Conservation (phyloP, 2,113 vertebrate species). For the Burhinus bistriatus region DNA sequence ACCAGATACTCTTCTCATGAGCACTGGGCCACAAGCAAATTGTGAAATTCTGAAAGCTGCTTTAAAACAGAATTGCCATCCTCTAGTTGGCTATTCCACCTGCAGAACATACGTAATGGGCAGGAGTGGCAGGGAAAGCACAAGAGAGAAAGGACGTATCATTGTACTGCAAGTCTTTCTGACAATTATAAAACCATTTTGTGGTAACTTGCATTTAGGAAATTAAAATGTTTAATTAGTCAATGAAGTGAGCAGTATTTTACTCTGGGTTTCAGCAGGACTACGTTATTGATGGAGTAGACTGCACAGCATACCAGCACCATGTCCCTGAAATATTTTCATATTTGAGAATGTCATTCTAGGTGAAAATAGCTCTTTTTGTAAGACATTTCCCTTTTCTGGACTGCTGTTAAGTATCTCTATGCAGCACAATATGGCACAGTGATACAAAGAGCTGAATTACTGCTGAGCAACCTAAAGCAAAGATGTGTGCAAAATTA, state of each 20-base stretch:
- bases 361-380: background rate
- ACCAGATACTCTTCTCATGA: background rate
- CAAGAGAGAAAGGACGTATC: background rate
- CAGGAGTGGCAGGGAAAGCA: accelerated
- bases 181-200: background rate
- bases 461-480: background rate
- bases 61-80: background rate
- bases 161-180: background rate
- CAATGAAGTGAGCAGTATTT: background rate
- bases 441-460: background rate
- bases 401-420: background rate
- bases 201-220: background rate
- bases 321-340: background rate
- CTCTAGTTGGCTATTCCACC: background rate
- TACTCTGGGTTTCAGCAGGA: background rate
- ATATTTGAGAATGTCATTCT: background rate
- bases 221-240: background rate
- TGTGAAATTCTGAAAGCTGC: background rate
- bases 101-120: accelerated
- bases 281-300: background rate
- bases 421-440: background rate
- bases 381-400: background rate
- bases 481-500: background rate
- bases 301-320: background rate
- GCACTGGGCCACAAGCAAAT: background rate